Base-by-base conservation (phyloP, 2,888 invertebrate genomes). In the Rhimphoctona megacephalus region DNA sequence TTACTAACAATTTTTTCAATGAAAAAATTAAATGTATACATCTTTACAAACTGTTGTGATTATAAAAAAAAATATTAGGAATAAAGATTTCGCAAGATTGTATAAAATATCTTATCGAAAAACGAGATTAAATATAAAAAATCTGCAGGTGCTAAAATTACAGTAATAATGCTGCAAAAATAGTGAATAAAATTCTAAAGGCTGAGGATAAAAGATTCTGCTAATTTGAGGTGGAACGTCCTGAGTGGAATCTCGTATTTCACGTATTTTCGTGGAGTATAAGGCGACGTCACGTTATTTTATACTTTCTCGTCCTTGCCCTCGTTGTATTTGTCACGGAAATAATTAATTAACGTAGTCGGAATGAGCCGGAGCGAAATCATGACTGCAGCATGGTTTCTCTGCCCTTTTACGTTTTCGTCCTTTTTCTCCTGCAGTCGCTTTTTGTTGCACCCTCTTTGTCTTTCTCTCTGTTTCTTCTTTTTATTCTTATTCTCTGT, bases 321-420 rank as follows among this genome's bases (percentile, higher is more conserved):
- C 73, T 73, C 67, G 64, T 61, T 61, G 83, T 90, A 91, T 92
- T 91, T 91, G 90, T 92, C 91, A 81, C 90, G 78, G 91, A 90
- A 92, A 92, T 92, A 92, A 92, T 92, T 92, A 92, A 92, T 92
- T 92, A 92, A 90, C 90, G 89, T 30, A 46, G 49, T 57, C 81
- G 39, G 81, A 81, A 79, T 79, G 81, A 79, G 49, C 70, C 86
- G 61, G 74, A 84, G 84, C 69, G 66, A 66, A 80, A 78, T 85
- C 69, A 81, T 57, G 69, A 81, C 81, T 83, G 74, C 80, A 78
- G 66, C 78, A 14, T 61, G 77, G 67, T 87, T 78, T 85, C 87
- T 52, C 80, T 43, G 69, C 61, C n/a, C 46, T 43, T 43, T 52
- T 43, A 43, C 39, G 19, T 64, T 79, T 66, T 67, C 52, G 19